A percentile compares a stretch with the other conserved stretches of the same genome.
Conservation (phyloP, 2,797 vertebrate species). For the Myotis findleyi region DNA sequence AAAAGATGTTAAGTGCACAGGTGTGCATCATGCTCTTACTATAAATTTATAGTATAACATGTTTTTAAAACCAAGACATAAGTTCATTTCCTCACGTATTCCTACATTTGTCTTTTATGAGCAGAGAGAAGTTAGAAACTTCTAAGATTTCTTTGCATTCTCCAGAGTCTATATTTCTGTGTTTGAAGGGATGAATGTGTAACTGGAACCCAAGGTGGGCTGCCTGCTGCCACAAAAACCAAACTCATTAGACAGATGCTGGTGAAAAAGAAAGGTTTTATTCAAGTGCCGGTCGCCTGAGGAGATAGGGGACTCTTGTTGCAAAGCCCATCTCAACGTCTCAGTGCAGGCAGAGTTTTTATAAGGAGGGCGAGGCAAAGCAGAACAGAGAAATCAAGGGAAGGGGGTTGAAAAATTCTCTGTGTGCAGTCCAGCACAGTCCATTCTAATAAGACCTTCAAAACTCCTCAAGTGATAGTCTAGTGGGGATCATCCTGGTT, state of each 20-base stretch:
- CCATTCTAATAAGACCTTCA: background rate
- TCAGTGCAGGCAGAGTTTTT: background rate
- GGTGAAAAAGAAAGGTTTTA: background rate
- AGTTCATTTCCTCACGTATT: conserved; percentile 8
- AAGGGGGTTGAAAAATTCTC: background rate
- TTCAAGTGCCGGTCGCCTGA: background rate
- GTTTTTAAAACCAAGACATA: background rate
- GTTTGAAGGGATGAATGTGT: background rate
- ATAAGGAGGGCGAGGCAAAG: background rate
- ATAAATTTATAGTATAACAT: background rate
- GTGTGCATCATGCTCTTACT: background rate
- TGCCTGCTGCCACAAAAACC: background rate
- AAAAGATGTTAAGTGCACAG: background rate
- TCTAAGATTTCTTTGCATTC: background rate
- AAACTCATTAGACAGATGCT: background rate
- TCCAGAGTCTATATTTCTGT: background rate
- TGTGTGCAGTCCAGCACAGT: background rate
- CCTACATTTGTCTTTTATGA: conserved; percentile 29
- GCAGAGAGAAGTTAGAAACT: conserved; percentile 30
- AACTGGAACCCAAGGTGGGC: background rate
- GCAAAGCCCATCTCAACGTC: background rate
- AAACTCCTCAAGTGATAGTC: background rate
- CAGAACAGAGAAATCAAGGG: background rate
- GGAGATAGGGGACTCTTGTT: background rate
- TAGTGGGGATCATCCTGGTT: background rate